Percentiles rank a stretch among this genome's conserved stretches.
phyloP scores from a whole-genome alignment of 2,888 invertebrate genomes.

The Diaperis boleti region DNA sequence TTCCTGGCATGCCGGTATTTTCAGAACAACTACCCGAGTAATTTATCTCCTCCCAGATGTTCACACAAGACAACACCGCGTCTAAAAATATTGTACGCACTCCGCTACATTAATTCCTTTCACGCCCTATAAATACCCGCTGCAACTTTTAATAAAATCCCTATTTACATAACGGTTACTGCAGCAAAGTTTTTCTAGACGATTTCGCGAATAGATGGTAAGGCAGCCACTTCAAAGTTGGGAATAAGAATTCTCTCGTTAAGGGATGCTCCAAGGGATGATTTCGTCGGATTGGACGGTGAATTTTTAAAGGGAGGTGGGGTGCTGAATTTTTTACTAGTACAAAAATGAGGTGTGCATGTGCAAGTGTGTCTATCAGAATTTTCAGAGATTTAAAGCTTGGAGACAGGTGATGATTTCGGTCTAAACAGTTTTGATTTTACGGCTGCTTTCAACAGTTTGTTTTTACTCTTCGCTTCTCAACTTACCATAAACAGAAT shows the following conservation, averaged over 20 bases:
- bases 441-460: slow-evolving; percentile 14
- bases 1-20: slow-evolving; percentile 30
- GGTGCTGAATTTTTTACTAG: too few species aligned
- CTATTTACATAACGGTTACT: slow-evolving; percentile 7
- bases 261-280: too few species aligned
- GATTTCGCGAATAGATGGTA: too few species aligned
- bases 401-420: background rate
- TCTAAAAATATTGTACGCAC: slow-evolving; percentile 41
- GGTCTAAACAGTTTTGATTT: background rate
- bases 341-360: too few species aligned
- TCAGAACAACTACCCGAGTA: slow-evolving; percentile 26
- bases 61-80: slow-evolving; percentile 35
- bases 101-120: slow-evolving; percentile 40
- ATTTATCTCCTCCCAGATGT: slow-evolving; percentile 43
- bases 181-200: too few species aligned
- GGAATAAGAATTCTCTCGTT: too few species aligned
- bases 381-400: background rate
- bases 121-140: slow-evolving; percentile 40
- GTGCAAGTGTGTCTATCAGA: background rate
- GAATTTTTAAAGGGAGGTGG: too few species aligned
- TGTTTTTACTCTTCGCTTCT: slow-evolving; percentile 14
- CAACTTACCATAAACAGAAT: slow-evolving; percentile 12
- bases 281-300: too few species aligned
- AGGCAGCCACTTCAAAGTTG: too few species aligned
- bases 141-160: slow-evolving; percentile 28